Base-by-base conservation (phyloP, 2,888 invertebrate species). In the Brachyptera putata region DNA sequence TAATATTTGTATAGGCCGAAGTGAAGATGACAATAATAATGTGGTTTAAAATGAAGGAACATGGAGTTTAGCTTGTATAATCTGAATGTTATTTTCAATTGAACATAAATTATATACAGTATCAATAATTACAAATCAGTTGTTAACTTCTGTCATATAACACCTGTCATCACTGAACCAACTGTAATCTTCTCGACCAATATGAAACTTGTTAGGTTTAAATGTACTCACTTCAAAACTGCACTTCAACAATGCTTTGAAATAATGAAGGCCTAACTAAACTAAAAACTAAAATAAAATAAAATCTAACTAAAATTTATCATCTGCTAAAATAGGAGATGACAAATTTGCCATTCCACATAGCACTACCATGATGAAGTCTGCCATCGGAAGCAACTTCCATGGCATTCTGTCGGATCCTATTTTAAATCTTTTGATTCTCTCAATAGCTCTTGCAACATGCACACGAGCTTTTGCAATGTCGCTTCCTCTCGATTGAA, bases 401-500 rank as follows among this genome's bases (percentile, higher is more conserved):
- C 46, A 46, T 5, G 46, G 46, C 4, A 46, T 46, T 5, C 21
- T 46, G 5, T 46, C 46, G 5, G 21, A 21, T 4, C 5, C 46
- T 3, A 46, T 46, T 21, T 46, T 16, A 21, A 46, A 46, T 5
- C 3, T 4, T n/a, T 46, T 46, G 3, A 46, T 46, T 21, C 46
- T 18, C 22, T 46, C 21, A 21, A 46, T 46, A 4, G 46, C 46
- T 3, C 46, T 18, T 22, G 46, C 46, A 16, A 46, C 46, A 46
- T 46, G 46, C 3, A 46, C 46, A 22, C 46, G 16, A 18, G 46
- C 46, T 5, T 21, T 14, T 21, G 46, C 46, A n/a, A 46, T 21
- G 21, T 46, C 46, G 53, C 53, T 4, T 53, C 53, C 13, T 5
- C 53, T 14, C 14, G 24, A 14, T 30, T 26, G 14, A 53, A 53